Percentiles rank a stretch among this genome's conserved stretches.
Evolutionary conservation across 2,113 vertebrate genomes (phyloP).

Genomic region (Odocoileus hemionus): DNA sequence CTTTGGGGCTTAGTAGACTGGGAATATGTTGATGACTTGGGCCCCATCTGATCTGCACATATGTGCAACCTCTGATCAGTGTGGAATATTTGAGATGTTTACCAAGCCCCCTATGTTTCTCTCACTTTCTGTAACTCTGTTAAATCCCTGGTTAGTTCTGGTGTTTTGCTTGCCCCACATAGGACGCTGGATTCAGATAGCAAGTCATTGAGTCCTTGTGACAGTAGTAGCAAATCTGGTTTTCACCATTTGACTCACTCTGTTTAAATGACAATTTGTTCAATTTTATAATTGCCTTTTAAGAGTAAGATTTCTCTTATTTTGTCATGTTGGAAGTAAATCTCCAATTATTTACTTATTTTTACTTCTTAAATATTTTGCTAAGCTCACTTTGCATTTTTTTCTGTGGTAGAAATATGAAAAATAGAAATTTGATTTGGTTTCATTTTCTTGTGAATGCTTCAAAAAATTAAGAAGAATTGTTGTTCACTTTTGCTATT

Average conservation of each 20-base stretch:
- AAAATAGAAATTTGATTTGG: neutral
- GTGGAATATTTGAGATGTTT: neutral
- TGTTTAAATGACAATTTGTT: neutral
- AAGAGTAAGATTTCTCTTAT: neutral
- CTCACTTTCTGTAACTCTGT: neutral
- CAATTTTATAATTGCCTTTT: neutral
- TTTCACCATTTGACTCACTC: neutral
- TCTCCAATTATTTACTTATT: neutral
- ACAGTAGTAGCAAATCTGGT: neutral
- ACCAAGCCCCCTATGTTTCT: neutral
- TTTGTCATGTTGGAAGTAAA: neutral
- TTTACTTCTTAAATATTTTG: neutral
- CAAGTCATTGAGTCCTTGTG: neutral
- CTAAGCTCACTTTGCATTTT: slow-evolving; percentile 11
- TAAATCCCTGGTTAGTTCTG: neutral
- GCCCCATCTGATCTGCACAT: neutral
- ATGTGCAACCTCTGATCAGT: neutral
- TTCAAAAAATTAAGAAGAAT: slow-evolving; percentile 7
- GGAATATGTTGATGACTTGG: neutral
- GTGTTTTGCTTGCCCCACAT: neutral
- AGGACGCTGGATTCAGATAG: neutral
- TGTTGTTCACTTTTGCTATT: slow-evolving; percentile 13
- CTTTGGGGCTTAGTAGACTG: neutral
- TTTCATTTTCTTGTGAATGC: neutral
- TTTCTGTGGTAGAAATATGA: neutral